Base-by-base conservation (phyloP, 2,113 vertebrate genomes). In the mouse (Mus musculus) region DNA sequence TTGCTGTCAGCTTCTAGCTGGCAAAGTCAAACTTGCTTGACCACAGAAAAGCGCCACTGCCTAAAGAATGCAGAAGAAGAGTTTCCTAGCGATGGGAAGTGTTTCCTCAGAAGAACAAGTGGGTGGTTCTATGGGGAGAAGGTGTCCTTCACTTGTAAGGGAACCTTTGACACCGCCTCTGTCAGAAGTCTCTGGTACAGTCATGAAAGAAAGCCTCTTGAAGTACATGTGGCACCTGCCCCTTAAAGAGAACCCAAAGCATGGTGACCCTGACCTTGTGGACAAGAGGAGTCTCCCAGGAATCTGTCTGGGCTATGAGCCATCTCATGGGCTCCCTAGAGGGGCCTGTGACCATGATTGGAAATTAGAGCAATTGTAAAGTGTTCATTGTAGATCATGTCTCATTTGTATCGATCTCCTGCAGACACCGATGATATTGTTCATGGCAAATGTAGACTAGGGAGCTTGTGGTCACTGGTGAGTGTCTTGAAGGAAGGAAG, bases 1-100 rank as follows among this genome's bases (percentile, higher is more conserved):
- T 52, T 67, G 19, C 76, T 85, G 16, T 56, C 24, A 77, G 17
- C 63, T 30, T 89, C 26, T 87, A 54, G 19, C 11, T 80, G 42
- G 16, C 19, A 49, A 69, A 13, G 67, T 69, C 59, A 78, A 52
- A 71, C 72, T 36, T 86, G 73, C 54, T 24, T 85, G 95, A 75
- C 93, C 77, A 78, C 73, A 94, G 77, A 54, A 91, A 95, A 96
- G 36, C 22, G 9, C 73, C 56, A 75, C 22, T 88, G 36, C 36
- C 71, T 22, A 10, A 7, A 86, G 93, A 87, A 52, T 13, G 24
- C 52, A 39, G 85, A 94, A 97, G 87, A 63, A 26, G 30, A 67
- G 2, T 87, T 91, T 96, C 63, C 84, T 63, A 75, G 17, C 28
- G 59, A 19, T 59, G 63, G 67, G 89, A 87, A 95, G 88, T 80